Percentiles rank a stretch among this genome's conserved stretches.
Evolutionary conservation across 2,888 invertebrate species (phyloP).

Genomic region (Stenolophus ochropezus): DNA sequence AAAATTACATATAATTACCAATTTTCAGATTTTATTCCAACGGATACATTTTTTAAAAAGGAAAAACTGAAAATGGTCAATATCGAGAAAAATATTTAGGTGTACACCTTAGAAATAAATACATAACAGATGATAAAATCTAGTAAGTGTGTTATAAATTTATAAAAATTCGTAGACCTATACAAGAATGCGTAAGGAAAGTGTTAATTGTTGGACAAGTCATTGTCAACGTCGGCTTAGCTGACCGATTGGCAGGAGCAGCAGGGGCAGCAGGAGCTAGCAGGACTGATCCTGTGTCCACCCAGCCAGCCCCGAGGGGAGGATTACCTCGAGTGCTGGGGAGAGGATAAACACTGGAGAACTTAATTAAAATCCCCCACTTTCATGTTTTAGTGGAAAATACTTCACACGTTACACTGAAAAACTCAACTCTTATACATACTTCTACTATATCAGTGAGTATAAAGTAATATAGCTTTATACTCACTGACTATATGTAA

Average conservation of each 20-base stretch:
- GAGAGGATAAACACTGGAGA: slow-evolving; percentile 11
- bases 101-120: too few relatives aligned
- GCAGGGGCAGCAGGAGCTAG: neutral
- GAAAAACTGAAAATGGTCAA: too few relatives aligned
- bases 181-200: slow-evolving; percentile 14
- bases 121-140: too few relatives aligned
- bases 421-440: too few relatives aligned
- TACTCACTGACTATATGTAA: neutral
- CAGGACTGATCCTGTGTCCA: neutral
- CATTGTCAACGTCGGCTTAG: slow-evolving; percentile 53
- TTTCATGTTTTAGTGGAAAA: neutral
- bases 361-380: neutral
- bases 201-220: slow-evolving; percentile 58
- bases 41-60: too few relatives aligned
- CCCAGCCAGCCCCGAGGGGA: neutral
- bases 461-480: too few relatives aligned
- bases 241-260: slow-evolving; percentile 31
- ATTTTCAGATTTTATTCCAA: too few relatives aligned
- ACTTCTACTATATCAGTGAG: too few relatives aligned
- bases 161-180: too few relatives aligned
- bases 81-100: too few relatives aligned
- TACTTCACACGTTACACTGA: neutral
- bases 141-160: too few relatives aligned
- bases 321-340: slow-evolving; percentile 3
- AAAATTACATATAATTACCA: too few relatives aligned